A percentile compares a stretch with the other conserved stretches of the same genome.
phyloP scores from a whole-genome alignment of 2,797 vertebrate genomes.

The Artibeus jamaicensis region DNA sequence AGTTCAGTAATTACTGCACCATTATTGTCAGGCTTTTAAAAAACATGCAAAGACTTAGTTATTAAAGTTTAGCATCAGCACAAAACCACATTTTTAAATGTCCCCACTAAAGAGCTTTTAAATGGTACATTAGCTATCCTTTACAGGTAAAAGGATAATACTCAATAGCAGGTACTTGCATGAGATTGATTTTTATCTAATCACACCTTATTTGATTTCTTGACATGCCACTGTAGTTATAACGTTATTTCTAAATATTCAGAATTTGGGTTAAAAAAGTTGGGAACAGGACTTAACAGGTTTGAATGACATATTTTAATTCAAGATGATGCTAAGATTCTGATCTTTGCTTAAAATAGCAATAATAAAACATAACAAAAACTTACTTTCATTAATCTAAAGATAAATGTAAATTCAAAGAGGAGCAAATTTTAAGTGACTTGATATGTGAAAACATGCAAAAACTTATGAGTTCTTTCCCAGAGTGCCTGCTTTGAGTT shows the following conservation, averaged over 20 bases:
- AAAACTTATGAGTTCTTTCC: conserved; percentile 47
- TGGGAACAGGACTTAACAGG: not conserved
- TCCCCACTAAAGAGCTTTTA: conserved; percentile 51
- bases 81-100: conserved; percentile 46
- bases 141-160: conserved; percentile 18
- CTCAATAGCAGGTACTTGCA: conserved; percentile 5
- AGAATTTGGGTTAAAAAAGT: not conserved
- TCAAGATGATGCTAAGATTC: not conserved
- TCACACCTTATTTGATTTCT: conserved; percentile 54
- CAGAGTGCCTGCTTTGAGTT: conserved; percentile 14
- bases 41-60: conserved; percentile 73
- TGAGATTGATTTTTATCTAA: conserved; percentile 62
- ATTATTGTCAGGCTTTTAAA: conserved; percentile 81
- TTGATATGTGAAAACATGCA: conserved; percentile 25
- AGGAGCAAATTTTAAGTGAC: not conserved
- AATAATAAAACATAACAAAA: conserved; percentile 17
- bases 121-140: conserved; percentile 46
- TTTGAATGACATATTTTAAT: conserved; percentile 10
- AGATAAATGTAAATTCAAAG: conserved; percentile 32
- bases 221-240: conserved; percentile 19
- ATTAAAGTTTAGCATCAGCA: conserved; percentile 78
- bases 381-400: conserved; percentile 36
- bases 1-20: conserved; percentile 85
- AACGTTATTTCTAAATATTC: conserved; percentile 6
- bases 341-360: conserved; percentile 38